A percentile compares a stretch with the other conserved stretches of the same genome.
phyloP scores from a whole-genome alignment of 2,797 vertebrate genomes.

The Merluccius polli region DNA sequence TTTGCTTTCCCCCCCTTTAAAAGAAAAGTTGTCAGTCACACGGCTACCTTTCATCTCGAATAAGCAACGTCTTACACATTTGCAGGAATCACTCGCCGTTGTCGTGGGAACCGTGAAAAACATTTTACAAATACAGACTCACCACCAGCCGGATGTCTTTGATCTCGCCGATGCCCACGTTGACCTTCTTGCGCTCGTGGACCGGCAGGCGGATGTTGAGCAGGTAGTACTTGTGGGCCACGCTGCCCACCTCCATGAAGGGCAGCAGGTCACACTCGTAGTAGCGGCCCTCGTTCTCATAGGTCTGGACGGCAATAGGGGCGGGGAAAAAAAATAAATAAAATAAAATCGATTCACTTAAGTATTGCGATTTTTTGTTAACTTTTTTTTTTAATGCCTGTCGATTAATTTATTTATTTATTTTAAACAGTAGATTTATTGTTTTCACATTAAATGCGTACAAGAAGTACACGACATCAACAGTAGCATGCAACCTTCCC shows the following conservation, averaged over 20 bases:
- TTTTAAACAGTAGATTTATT: too few relatives aligned
- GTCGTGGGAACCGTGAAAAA: too few relatives aligned
- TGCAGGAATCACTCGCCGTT: not conserved
- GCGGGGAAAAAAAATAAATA: too few relatives aligned
- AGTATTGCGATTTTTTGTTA: too few relatives aligned
- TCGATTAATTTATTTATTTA: too few relatives aligned
- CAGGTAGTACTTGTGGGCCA: constrained; percentile 96
- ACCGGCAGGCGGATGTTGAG: constrained; percentile 94
- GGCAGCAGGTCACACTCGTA: constrained; percentile 91
- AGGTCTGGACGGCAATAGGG: constrained; percentile 64
- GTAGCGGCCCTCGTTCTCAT: constrained; percentile 85
- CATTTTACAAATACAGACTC: constrained; percentile 43
- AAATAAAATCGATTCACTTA: too few relatives aligned
- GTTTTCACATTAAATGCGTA: too few relatives aligned
- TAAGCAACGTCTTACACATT: not conserved
- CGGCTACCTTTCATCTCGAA: not conserved
- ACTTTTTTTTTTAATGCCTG: too few relatives aligned
- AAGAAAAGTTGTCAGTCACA: not conserved
- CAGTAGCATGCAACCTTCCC: too few relatives aligned
- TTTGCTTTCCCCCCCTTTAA: too few relatives aligned
- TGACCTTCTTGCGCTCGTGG: constrained; percentile 85
- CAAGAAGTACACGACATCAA: too few relatives aligned
- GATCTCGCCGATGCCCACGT: constrained; percentile 92
- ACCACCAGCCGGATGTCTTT: constrained; percentile 91
- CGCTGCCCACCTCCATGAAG: constrained; percentile 93